phyloP scores from a whole-genome alignment of 2,797 vertebrate species.

The Tolypeutes matacus region DNA sequence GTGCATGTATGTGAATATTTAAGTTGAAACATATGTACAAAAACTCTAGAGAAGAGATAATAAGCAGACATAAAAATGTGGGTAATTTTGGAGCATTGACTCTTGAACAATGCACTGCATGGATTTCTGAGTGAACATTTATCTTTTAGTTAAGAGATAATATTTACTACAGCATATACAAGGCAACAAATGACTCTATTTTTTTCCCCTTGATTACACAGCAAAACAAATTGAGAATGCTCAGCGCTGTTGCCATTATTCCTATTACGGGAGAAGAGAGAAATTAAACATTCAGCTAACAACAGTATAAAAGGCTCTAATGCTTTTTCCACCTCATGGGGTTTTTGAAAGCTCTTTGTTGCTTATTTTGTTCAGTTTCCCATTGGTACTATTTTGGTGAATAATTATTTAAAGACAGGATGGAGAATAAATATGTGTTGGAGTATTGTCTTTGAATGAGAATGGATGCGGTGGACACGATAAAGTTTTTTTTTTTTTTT shows the following conservation, averaged over 20 bases:
- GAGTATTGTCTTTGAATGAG: background rate
- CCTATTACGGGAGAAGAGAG: constrained; percentile 22
- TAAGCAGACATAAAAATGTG: background rate
- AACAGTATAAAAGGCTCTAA: background rate
- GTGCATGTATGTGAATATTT: background rate
- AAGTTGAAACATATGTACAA: background rate
- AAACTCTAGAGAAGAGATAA: background rate
- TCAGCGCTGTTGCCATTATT: background rate
- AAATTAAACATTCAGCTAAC: constrained; percentile 31
- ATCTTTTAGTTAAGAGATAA: background rate
- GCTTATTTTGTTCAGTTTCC: constrained; percentile 48
- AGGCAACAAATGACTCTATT: background rate
- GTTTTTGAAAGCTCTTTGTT: constrained; percentile 34
- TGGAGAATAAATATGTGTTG: constrained; percentile 36
- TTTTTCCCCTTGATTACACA: background rate
- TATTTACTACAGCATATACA: background rate
- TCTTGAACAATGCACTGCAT: background rate
- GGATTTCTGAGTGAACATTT: background rate
- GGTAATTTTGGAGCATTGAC: background rate
- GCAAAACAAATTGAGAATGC: constrained; percentile 34
- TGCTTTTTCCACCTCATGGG: background rate
- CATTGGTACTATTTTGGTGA: constrained; percentile 7
- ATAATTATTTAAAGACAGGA: constrained; percentile 16
- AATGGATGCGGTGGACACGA: background rate
- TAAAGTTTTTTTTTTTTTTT: background rate